Evolutionary conservation across 1,140 invertebrate genomes (phyloP), one percentile per base, ranked within the genome.

Genomic region (Tribolium madens): DNA sequence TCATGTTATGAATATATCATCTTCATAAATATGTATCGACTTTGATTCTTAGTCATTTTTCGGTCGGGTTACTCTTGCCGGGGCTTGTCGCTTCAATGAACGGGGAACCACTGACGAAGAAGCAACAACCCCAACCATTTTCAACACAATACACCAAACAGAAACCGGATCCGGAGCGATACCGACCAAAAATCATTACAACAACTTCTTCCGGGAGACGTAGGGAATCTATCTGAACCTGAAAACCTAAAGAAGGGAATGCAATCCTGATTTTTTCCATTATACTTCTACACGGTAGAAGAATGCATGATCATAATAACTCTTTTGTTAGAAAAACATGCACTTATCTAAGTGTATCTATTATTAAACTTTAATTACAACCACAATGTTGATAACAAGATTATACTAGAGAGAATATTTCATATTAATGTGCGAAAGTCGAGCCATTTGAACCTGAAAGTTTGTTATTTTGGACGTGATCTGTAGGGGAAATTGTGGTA

Each of bases 1-100:
- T 73, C 78, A 79, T 76, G 78, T 79, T 76, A 79, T 76, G 78
- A 79, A 79, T 76, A 76, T 64, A 79, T 79, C 78, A 76, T 76
- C 72, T 76, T 76, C 52, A 79, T 79, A 79, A 79, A 79, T 73
- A 76, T 73, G 78, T 73, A 79, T 79, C 70, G 78, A 76, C 75
- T 79, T 60, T 76, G 75, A 76, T 76, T 79, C 73, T 76, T 76
- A 79, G 47, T 76, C 75, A 79, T 79, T 79, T 79, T 79, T 79
- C 78, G 75, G 74, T 79, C 50, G 78, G 75, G 52, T 79, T 76
- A 48, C 50, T 73, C 31, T 71, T 76, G 73, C 68, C 47, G 70
- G 73, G 50, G 53, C 64, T 31, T 70, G 78, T 79, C 78, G 70
- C 75, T 69, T 71, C 78, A 46, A 76, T 73, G 21, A 73, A 15